Evolutionary conservation across 2,888 invertebrate genomes (phyloP), one percentile per base, ranked within the genome.

Genomic region (Eupelmus urozonus): DNA sequence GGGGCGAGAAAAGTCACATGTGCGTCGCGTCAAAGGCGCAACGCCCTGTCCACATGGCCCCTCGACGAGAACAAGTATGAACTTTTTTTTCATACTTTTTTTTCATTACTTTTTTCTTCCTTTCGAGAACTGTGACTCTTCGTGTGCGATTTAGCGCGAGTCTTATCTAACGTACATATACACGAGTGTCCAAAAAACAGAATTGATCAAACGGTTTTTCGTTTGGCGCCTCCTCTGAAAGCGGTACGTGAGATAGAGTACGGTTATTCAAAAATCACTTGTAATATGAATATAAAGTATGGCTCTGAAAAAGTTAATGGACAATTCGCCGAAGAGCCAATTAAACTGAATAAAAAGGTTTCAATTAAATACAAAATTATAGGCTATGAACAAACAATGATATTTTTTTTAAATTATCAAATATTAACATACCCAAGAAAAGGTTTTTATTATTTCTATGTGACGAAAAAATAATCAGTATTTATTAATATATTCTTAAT

Each of bases 41-140:
- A 71, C 57, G 45, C 57, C 55, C 63, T 55, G 51, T 59, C 51
- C 80, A 67, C 80, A 80, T 81, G 82, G 81, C 81, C 69, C 79
- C 79, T 78, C 60, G 51, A 57, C 59, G 42, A 57, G 29, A 16
- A 27, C n/a, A 29, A 42, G 49, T 45, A 29, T 29, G 57, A 59
- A 62, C 53, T 63, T 79, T 76, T n/a, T 75, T 79, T 73, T 18
- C 18, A 4, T 59, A 2, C 1, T 40, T 27, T 65, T 71, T 70
- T 60, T 18, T 62, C n/a, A n/a, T 27, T 45, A 55, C 59, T 67
- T 59, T 49, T 60, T 60, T 40, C 23, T 42, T 57, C 60, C 60
- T 23, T 29, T 29, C 23, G 53, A 60, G 20, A 40, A 25, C 23
- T 34, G 40, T 34, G 11, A 11, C 5, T 5, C 29, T 66, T 53